Percentiles rank a stretch among this genome's conserved stretches.
Conservation (phyloP, 2,888 invertebrate species). For the Drosophila yooni region DNA sequence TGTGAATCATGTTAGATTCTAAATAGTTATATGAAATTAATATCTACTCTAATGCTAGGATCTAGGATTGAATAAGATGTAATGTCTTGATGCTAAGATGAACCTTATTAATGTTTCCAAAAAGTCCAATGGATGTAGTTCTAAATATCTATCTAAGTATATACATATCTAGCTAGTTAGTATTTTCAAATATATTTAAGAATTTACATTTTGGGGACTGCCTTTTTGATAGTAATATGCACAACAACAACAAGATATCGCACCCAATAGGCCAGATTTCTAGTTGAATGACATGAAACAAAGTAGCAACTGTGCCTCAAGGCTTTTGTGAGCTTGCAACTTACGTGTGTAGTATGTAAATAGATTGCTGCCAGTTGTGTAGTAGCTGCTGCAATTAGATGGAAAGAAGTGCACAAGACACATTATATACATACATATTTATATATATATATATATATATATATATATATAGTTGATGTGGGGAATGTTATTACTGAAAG, state of each 20-base stretch:
- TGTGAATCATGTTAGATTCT: neutral
- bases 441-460: neutral
- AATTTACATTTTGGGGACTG: neutral
- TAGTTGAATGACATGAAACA: neutral
- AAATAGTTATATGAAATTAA: too few relatives aligned
- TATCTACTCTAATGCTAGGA: neutral
- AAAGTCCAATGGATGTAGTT: too few relatives aligned
- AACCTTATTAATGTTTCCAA: neutral
- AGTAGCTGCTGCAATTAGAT: conserved; percentile 33
- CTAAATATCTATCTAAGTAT: neutral
- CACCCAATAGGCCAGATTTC: neutral
- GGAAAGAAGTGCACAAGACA: neutral
- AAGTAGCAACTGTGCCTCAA: conserved; percentile 1
- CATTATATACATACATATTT: neutral
- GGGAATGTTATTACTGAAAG: conserved; percentile 50
- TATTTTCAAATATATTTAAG: neutral
- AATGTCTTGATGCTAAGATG: neutral
- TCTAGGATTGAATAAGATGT: neutral
- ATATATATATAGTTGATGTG: conserved; percentile 1
- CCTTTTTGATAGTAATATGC: neutral
- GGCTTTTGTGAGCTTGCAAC: conserved; percentile 15
- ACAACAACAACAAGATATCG: neutral
- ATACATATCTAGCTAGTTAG: neutral
- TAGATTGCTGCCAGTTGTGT: conserved; percentile 10
- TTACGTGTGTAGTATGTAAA: conserved; percentile 6